Evolutionary conservation across 2,113 vertebrate genomes (phyloP).

Genomic region (Microcebus jonahi): DNA sequence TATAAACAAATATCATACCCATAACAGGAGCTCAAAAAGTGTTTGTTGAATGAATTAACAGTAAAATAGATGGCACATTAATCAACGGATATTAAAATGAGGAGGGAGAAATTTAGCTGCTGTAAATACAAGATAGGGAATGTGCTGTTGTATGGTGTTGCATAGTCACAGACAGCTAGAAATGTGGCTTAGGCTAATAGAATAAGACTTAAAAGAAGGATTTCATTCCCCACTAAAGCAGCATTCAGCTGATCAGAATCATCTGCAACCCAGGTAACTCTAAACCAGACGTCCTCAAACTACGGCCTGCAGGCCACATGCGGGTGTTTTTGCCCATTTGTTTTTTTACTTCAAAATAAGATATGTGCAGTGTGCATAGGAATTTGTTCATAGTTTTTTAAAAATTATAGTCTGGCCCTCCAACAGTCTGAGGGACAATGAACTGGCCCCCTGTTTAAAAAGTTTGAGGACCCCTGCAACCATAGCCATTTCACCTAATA

Average conservation of each 20-base stretch:
- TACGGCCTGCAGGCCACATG: no score
- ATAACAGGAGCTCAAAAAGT: neutral
- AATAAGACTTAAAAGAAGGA: neutral
- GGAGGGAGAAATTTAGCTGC: neutral
- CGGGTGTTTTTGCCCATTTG: no score
- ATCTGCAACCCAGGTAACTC: neutral
- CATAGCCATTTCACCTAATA: neutral
- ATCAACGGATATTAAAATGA: neutral
- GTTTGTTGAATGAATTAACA: neutral
- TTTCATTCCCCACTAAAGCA: neutral
- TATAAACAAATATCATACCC: neutral
- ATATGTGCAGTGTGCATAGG: no score
- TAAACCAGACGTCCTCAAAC: neutral
- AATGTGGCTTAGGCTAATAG: neutral
- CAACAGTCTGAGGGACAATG: no score
- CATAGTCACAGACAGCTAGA: neutral
- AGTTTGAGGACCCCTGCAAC: neutral
- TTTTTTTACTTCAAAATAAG: no score
- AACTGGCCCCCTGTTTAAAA: no score
- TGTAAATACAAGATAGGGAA: neutral
- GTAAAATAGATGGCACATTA: neutral
- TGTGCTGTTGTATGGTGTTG: neutral
- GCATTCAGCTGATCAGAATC: neutral
- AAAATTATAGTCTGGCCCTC: no score
- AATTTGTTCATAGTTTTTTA: no score